phyloP scores from a whole-genome alignment of 1,140 invertebrate species.

The Drosophila takahashii region DNA sequence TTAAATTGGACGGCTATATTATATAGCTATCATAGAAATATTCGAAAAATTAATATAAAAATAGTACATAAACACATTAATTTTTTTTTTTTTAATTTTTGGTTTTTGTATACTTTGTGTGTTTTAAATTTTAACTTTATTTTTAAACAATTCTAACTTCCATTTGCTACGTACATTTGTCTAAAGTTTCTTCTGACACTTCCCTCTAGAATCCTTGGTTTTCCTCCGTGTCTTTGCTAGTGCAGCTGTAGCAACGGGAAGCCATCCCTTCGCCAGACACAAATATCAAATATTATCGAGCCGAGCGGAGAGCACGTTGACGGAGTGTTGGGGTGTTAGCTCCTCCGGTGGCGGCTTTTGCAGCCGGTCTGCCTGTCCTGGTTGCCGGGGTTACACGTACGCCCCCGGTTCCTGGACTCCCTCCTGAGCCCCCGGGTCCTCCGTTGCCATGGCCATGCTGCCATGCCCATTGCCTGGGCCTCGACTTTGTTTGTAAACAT shows the following conservation, averaged over 20 bases:
- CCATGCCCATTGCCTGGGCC: conserved; percentile 20
- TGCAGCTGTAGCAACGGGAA: conserved; percentile 24
- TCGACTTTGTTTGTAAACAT: conserved; percentile 81
- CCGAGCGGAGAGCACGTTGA: conserved; percentile 38
- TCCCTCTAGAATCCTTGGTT: not conserved
- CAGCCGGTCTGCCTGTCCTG: conserved; percentile 45
- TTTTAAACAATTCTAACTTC: too few species aligned
- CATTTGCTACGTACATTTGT: too few species aligned
- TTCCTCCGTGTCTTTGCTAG: conserved; percentile 11
- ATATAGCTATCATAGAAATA: too few species aligned
- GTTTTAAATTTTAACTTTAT: too few species aligned
- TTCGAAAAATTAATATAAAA: too few species aligned
- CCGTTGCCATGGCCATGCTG: conserved; percentile 39
- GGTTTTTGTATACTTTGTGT: too few species aligned
- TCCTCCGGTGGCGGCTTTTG: conserved; percentile 61
- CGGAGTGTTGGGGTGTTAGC: conserved; percentile 53
- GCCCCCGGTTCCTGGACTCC: conserved; percentile 20
- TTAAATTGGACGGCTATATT: too few species aligned
- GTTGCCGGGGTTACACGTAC: conserved; percentile 45
- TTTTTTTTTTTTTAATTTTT: too few species aligned
- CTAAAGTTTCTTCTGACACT: too few species aligned
- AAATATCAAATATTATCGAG: conserved; percentile 80
- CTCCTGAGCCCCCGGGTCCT: conserved; percentile 17
- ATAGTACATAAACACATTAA: too few species aligned
- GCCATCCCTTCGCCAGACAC: conserved; percentile 32